Percentiles rank a stretch among this genome's conserved stretches.
phyloP scores from a whole-genome alignment of 2,888 invertebrate genomes.

The Masnerella sp. region DNA sequence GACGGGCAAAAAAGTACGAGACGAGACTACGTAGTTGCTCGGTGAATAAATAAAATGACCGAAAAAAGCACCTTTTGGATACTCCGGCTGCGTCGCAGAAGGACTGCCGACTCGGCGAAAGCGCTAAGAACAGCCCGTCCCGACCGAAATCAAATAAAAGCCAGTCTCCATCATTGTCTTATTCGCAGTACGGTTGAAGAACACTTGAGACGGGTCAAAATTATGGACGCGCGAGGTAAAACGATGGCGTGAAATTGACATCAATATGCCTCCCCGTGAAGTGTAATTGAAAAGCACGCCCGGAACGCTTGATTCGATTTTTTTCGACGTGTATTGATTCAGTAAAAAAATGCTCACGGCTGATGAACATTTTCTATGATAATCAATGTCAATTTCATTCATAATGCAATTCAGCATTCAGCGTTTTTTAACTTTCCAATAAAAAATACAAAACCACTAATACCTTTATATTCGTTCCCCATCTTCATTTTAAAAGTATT shows the following conservation, averaged over 20 bases:
- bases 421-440: too few species aligned
- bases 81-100: slow-evolving; percentile 3
- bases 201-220: slow-evolving; percentile 42
- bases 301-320: background rate
- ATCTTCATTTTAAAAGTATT: too few species aligned
- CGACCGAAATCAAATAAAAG: slow-evolving; percentile 42
- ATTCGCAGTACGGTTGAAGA: slow-evolving; percentile 32
- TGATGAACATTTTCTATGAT: too few species aligned
- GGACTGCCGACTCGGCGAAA: slow-evolving; percentile 31
- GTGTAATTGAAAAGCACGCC: slow-evolving; percentile 60
- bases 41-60: slow-evolving; percentile 25
- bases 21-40: background rate
- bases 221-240: slow-evolving; percentile 33
- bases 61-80: slow-evolving; percentile 9
- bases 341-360: too few species aligned
- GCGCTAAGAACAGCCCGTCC: slow-evolving; percentile 26
- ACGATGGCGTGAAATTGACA: slow-evolving; percentile 63
- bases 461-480: too few species aligned
- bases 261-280: slow-evolving; percentile 64
- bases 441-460: too few species aligned
- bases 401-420: too few species aligned
- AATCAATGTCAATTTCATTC: too few species aligned
- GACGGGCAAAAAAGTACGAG: background rate
- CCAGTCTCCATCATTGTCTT: slow-evolving; percentile 43
- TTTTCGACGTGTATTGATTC: too few species aligned